Evolutionary conservation across 2,888 invertebrate species (phyloP).

Genomic region (Drosophila limbata): DNA sequence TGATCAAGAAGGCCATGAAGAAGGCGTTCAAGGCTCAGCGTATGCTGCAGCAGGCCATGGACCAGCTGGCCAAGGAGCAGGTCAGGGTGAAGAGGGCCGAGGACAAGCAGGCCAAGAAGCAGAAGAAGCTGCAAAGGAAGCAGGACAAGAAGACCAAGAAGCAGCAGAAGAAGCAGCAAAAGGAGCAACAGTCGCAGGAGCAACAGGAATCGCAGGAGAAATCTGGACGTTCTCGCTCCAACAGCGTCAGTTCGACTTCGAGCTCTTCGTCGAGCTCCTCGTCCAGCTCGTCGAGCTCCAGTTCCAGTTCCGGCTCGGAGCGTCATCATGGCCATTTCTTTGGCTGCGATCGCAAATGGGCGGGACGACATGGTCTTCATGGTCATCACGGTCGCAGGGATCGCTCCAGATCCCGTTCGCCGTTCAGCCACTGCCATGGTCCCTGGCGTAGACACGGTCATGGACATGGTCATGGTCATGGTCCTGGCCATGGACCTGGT

Average conservation of each 20-base stretch:
- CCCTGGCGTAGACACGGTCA: slow-evolving; percentile 40
- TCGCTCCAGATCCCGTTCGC: slow-evolving; percentile 37
- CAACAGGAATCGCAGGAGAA: not conserved
- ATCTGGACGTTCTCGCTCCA: slow-evolving; percentile 47
- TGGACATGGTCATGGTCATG: slow-evolving; percentile 21
- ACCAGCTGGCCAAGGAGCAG: slow-evolving; percentile 49
- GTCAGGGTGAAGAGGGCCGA: not conserved
- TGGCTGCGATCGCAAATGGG: slow-evolving; percentile 35
- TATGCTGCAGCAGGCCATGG: slow-evolving; percentile 55
- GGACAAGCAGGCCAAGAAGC: slow-evolving; percentile 26
- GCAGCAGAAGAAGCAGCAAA: slow-evolving; percentile 1
- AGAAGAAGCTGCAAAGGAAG: slow-evolving; percentile 49
- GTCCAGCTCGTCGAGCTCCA: slow-evolving; percentile 40
- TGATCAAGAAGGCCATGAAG: slow-evolving; percentile 61
- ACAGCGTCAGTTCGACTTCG: slow-evolving; percentile 57
- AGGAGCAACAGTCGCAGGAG: slow-evolving; percentile 8
- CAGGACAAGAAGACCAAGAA: slow-evolving; percentile 42
- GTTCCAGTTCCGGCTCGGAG: slow-evolving; percentile 42
- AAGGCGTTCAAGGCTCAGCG: slow-evolving; percentile 65
- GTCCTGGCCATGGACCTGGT: slow-evolving; percentile 18
- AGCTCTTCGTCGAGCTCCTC: slow-evolving; percentile 54
- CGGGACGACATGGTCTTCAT: not conserved
- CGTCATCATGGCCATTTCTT: slow-evolving; percentile 17
- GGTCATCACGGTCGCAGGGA: slow-evolving; percentile 31
- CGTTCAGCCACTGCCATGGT: slow-evolving; percentile 11